Percentiles rank a stretch among this genome's conserved stretches.
phyloP scores from a whole-genome alignment of 1,140 invertebrate species.

The Drosophila virilis region DNA sequence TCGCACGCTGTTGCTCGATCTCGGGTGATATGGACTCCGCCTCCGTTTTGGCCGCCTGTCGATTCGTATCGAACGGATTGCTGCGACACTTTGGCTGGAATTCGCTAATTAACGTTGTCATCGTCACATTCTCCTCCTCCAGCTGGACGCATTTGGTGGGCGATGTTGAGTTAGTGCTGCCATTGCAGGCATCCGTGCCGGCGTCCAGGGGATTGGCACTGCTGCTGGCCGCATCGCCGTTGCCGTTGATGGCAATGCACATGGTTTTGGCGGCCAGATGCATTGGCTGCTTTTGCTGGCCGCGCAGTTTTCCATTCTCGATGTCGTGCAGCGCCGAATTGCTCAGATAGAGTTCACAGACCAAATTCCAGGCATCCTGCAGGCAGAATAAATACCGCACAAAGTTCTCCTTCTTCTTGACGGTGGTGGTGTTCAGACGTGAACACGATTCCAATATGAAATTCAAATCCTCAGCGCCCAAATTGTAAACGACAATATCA shows the following conservation, averaged over 20 bases:
- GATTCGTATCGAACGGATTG: conserved; percentile 85
- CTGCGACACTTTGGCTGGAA: conserved; percentile 85
- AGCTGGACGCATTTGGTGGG: conserved; percentile 75
- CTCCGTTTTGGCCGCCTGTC: conserved; percentile 85
- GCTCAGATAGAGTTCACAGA: conserved; percentile 85
- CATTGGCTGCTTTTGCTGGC: conserved; percentile 37
- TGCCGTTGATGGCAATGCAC: conserved; percentile 68
- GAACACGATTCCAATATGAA: conserved; percentile 87
- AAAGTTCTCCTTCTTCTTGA: conserved; percentile 86
- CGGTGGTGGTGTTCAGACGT: conserved; percentile 85
- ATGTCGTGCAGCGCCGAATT: conserved; percentile 85
- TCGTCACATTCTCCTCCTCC: conserved; percentile 83
- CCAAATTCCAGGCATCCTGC: conserved; percentile 86
- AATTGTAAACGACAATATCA: conserved; percentile 87
- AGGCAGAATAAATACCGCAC: conserved; percentile 86
- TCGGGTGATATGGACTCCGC: conserved; percentile 88
- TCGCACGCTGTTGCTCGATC: conserved; percentile 90
- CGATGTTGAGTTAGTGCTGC: conserved; percentile 45
- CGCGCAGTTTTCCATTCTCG: conserved; percentile 76
- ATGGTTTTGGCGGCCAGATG: conserved; percentile 52
- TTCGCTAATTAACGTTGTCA: conserved; percentile 84
- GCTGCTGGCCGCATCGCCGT: conserved; percentile 46
- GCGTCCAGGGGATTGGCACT: conserved; percentile 27
- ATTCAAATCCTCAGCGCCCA: conserved; percentile 88
- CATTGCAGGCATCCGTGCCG: conserved; percentile 28